These are phyloP conservation scores for Neuroscelio doddi DNA, from an alignment of 2,888 invertebrate genomes.

Conservation along the genomic window DNA sequence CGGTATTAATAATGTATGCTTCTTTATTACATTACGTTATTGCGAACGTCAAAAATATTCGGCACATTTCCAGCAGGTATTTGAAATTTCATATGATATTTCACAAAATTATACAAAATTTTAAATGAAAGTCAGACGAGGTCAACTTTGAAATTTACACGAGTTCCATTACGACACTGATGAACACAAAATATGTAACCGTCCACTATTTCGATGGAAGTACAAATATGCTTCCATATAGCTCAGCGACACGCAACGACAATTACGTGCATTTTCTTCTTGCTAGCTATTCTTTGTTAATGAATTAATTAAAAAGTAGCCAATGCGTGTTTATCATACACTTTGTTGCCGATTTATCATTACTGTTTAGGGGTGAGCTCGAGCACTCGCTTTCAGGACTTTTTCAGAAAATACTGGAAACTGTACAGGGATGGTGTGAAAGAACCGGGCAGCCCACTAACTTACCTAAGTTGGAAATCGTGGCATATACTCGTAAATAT, in stretches of 20 bases:
- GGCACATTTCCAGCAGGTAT: not conserved
- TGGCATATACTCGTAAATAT: no score
- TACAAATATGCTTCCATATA: slow-evolving; percentile 11
- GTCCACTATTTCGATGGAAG: slow-evolving; percentile 6
- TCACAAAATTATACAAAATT: slow-evolving; percentile 2
- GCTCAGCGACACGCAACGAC: slow-evolving; percentile 12
- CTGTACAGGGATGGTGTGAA: no score
- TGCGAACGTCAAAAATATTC: slow-evolving; percentile 10
- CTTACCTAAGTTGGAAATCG: no score
- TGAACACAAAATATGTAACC: not conserved
- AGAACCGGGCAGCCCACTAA: no score
- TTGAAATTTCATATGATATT: slow-evolving; percentile 4
- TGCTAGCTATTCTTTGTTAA: slow-evolving; percentile 9
- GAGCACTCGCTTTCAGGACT: no score
- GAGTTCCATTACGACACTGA: slow-evolving; percentile 1
- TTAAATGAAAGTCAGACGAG: not conserved
- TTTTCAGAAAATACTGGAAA: no score
- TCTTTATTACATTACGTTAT: slow-evolving; percentile 9
- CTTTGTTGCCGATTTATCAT: no score
- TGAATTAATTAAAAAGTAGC: slow-evolving; percentile 4
- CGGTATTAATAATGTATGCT: slow-evolving; percentile 1
- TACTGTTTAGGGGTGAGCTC: no score
- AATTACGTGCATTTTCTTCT: slow-evolving; percentile 17
- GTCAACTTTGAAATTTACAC: not conserved
- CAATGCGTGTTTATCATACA: no score